Conservation (phyloP, 2,888 invertebrate genomes). For the Agrochola lychnidis region DNA sequence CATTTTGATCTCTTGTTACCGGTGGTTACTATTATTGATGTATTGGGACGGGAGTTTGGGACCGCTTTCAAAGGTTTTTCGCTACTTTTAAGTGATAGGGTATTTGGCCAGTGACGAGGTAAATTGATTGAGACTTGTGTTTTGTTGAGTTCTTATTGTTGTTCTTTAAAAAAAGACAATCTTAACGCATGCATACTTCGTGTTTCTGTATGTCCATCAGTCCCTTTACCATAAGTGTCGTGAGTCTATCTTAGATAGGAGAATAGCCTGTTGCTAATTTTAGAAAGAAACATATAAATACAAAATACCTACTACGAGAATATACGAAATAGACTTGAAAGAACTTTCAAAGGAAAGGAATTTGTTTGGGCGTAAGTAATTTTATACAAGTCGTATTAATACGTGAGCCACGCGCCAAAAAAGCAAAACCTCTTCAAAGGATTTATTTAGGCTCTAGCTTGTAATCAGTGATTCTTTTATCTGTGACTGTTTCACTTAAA, state of each 20-base stretch:
- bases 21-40: constrained; percentile 66
- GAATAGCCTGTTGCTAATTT: neutral
- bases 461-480: constrained; percentile 69
- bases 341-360: constrained; percentile 54
- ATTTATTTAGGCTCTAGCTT: constrained; percentile 62
- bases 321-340: constrained; percentile 35
- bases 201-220: neutral
- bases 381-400: constrained; percentile 59
- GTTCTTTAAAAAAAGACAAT: neutral
- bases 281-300: constrained; percentile 14
- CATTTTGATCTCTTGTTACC: constrained; percentile 80
- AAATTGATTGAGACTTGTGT: constrained; percentile 13
- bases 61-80: constrained; percentile 38
- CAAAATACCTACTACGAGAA: constrained; percentile 20
- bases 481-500: constrained; percentile 70
- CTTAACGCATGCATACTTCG: neutral
- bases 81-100: constrained; percentile 38
- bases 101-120: constrained; percentile 9
- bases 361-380: constrained; percentile 63
- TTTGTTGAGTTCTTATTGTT: constrained; percentile 1
- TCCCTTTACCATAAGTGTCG: neutral
- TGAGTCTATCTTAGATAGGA: neutral
- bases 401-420: constrained; percentile 54
- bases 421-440: constrained; percentile 66
- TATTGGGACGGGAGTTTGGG: constrained; percentile 47